Conservation (phyloP, 2,113 vertebrate genomes). For the Gasterosteus nipponicus region DNA sequence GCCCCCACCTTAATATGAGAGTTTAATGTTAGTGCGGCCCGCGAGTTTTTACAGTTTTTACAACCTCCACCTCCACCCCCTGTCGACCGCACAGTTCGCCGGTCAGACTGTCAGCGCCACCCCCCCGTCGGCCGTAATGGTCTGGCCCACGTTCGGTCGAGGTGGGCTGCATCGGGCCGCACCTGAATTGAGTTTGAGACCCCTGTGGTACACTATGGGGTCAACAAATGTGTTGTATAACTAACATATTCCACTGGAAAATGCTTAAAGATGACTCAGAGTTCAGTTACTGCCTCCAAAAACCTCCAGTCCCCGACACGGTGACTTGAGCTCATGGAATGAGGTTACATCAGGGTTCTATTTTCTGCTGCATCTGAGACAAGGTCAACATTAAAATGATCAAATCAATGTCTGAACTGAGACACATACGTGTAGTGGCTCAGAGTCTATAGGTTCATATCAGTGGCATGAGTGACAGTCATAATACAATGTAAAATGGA, state of each 20-base stretch:
- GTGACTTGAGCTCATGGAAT: constrained; percentile 37
- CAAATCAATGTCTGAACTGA: constrained; percentile 66
- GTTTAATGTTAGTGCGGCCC: no score
- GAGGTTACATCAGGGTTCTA: constrained; percentile 37
- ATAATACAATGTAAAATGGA: constrained; percentile 39
- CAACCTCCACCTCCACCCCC: no score
- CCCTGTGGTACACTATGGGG: no score
- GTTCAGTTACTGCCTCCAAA: constrained; percentile 13
- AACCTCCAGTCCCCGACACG: constrained; percentile 21
- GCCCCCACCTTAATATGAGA: no score
- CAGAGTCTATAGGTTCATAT: constrained; percentile 51
- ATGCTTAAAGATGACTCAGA: constrained; percentile 14
- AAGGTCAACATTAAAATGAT: constrained; percentile 50
- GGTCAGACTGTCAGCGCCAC: no score
- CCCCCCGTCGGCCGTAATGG: no score
- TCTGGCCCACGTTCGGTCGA: no score
- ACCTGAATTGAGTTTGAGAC: no score
- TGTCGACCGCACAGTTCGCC: no score
- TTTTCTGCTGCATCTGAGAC: constrained; percentile 46
- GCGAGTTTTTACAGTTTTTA: no score
- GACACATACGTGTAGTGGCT: constrained; percentile 43
- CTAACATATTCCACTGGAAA: constrained; percentile 19
- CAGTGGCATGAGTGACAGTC: constrained; percentile 60
- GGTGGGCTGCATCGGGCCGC: no score
- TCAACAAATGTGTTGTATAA: constrained; percentile 22